Base-by-base conservation (phyloP, 2,113 vertebrate species). In the Indicator maculatus region DNA sequence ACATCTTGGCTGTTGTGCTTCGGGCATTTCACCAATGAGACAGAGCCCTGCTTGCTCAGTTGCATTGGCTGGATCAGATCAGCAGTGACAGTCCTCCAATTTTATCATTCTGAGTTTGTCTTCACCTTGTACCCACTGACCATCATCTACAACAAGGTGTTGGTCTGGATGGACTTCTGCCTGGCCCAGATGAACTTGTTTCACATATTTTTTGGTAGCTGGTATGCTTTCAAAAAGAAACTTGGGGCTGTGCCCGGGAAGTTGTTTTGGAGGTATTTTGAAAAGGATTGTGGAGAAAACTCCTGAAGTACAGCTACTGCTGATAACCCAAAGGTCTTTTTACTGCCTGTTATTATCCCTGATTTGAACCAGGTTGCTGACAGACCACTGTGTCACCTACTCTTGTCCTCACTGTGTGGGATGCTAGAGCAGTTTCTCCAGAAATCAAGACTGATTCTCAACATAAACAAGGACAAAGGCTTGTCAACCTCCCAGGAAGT, bases 1-100 rank as follows among this genome's bases (percentile, higher is more conserved):
- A 66, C 55, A 89, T 96, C 95, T 96, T 93, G 94, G 59, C 89
- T 95, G 91, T 97, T 94, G 91, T 84, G 89, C 95, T 96, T 90
- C 76, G 96, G 96, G 93, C 93, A 87, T 86, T 97, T 93, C 93
- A 96, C 79, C 81, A 38, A 75, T 76, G 88, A 97, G 89, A 85
- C 88, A 88, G 94, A 96, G 72, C 67, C 10, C 77, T 92, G 64
- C 74, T 94, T 95, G 92, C 90, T 94, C 8, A 12, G 71, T 87
- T 28, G 0, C 74, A 78, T 95, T 95, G 93, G 77, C 39, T 78
- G 73, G 65, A 56, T 83, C 94, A 94, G 61, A 89, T 81, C 89
- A 83, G 31, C 83, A 67, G 44, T 59, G 88, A 76, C 65, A 88
- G 60, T 60, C 38, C 78, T 86, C 64, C 65, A 39, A 39, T 24